Evolutionary conservation across 2,797 vertebrate species (phyloP).

Genomic region (Bucorvus abyssinicus): DNA sequence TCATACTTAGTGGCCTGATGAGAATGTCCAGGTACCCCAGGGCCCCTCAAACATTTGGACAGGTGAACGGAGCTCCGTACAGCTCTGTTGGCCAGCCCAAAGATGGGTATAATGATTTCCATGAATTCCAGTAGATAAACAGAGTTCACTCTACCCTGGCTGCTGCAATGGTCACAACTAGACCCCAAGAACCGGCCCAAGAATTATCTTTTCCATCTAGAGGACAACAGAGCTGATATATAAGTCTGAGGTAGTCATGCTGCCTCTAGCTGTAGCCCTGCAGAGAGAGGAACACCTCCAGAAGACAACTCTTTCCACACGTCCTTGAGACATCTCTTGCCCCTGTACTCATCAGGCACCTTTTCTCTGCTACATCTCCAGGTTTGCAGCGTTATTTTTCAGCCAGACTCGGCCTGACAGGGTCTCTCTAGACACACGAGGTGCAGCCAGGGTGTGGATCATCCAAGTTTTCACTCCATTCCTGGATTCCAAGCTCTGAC

Average conservation of each 20-base stretch:
- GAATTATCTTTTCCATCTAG: no score
- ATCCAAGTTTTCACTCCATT: background rate
- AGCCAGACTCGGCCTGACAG: background rate
- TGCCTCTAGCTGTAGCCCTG: background rate
- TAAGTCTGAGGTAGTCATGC: background rate
- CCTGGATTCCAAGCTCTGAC: background rate
- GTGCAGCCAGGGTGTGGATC: background rate
- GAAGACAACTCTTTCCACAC: background rate
- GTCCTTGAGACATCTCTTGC: background rate
- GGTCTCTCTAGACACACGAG: background rate
- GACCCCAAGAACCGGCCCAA: background rate
- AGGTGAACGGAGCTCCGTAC: background rate
- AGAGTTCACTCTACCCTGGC: background rate
- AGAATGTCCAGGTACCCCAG: background rate
- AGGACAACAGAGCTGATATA: background rate
- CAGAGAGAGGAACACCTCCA: background rate
- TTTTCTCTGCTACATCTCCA: background rate
- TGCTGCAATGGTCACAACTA: background rate
- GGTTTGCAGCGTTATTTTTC: background rate
- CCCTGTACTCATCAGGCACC: background rate
- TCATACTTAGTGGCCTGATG: background rate
- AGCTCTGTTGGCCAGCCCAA: background rate
- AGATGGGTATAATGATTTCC: background rate
- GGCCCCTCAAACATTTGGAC: background rate
- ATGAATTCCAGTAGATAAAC: background rate